phyloP scores from a whole-genome alignment of 2,113 vertebrate genomes.

The Coreoperca whiteheadi region DNA sequence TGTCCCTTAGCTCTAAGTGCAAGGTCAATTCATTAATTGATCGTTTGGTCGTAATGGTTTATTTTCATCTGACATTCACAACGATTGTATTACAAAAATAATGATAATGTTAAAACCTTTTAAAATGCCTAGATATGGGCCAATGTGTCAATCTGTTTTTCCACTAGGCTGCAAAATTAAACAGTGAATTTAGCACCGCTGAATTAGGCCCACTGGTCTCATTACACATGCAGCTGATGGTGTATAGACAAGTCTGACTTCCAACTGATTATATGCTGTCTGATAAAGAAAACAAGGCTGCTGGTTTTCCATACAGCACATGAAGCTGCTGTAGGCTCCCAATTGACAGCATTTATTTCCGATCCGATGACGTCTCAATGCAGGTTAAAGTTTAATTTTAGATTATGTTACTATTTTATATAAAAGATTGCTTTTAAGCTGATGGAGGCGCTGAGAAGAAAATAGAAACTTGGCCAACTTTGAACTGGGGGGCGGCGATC shows the following conservation, averaged over 20 bases:
- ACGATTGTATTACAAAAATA: neutral
- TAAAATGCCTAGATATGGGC: neutral
- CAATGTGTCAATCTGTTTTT: neutral
- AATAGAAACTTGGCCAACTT: conserved; percentile 53
- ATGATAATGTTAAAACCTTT: neutral
- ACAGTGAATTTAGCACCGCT: neutral
- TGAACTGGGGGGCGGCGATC: conserved; percentile 55
- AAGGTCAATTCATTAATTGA: conserved; percentile 8
- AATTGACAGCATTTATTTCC: neutral
- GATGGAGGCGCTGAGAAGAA: neutral
- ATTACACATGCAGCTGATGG: neutral
- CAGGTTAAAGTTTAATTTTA: neutral
- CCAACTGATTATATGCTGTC: neutral
- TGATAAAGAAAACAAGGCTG: neutral
- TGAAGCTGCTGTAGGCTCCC: neutral
- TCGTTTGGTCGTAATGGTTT: neutral
- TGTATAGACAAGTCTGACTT: neutral
- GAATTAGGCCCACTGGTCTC: neutral
- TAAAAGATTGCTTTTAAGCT: neutral
- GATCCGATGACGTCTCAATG: neutral
- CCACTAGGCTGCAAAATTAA: too few species aligned
- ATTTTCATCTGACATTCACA: neutral
- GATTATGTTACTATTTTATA: neutral
- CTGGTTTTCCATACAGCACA: neutral
- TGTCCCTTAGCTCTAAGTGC: neutral